Evolutionary conservation across 53 echinoderm and acorn worm species (phyloP).

Genomic region (Apostichopus leukothele): DNA sequence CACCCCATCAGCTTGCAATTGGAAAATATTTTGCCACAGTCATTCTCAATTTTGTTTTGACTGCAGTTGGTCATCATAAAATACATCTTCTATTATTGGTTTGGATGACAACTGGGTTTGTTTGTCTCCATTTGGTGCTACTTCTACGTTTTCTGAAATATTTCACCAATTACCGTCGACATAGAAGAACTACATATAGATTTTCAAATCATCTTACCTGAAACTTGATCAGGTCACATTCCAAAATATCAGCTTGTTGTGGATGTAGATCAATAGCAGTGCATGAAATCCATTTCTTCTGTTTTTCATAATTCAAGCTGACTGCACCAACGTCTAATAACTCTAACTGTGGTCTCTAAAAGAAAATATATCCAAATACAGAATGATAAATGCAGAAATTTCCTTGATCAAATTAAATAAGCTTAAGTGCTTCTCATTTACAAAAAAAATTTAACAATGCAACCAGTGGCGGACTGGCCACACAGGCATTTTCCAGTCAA

Average conservation of each 20-base stretch:
- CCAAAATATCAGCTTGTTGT: slow-evolving; percentile 58
- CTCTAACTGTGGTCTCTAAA: slow-evolving; percentile 60
- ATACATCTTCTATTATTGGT: too few species aligned
- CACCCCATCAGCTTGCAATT: too few species aligned
- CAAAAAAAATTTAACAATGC: not conserved
- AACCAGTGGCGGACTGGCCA: too few species aligned
- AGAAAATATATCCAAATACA: not conserved
- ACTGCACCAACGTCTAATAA: slow-evolving; percentile 89
- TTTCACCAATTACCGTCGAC: too few species aligned
- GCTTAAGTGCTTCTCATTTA: not conserved
- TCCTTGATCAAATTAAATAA: not conserved
- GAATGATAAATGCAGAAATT: not conserved
- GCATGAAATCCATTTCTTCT: slow-evolving; percentile 76
- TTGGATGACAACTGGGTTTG: too few species aligned
- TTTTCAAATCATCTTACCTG: slow-evolving; percentile 50
- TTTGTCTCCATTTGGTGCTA: too few species aligned
- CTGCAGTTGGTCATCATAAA: too few species aligned
- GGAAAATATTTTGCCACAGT: too few species aligned
- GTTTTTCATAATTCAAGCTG: slow-evolving; percentile 78
- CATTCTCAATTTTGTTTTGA: too few species aligned
- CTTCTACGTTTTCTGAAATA: too few species aligned
- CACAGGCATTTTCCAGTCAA: too few species aligned
- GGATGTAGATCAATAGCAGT: slow-evolving; percentile 85
- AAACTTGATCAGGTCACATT: slow-evolving; percentile 77
- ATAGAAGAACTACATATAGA: too few species aligned